Evolutionary conservation across 2,113 vertebrate species (phyloP).

Genomic region (Athene cunicularia): DNA sequence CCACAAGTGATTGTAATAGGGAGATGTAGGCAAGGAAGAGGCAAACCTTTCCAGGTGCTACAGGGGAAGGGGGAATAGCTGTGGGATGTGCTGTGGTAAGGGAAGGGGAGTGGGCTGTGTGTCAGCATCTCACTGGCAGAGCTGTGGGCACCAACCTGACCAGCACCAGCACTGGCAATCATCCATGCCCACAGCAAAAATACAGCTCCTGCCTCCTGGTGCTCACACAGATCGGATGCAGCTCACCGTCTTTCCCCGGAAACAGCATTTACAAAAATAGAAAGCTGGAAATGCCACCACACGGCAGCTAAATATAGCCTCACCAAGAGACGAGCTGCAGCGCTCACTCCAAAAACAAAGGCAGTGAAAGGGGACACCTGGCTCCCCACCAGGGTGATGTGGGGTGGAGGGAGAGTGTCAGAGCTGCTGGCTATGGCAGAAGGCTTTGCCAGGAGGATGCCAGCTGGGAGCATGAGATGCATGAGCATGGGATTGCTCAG

Average conservation of each 20-base stretch:
- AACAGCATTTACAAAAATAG: slow-evolving; percentile 44
- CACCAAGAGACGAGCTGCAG: not conserved
- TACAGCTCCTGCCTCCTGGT: not conserved
- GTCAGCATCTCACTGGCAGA: not conserved
- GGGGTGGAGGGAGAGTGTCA: not conserved
- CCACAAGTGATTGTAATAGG: not conserved
- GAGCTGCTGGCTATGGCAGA: not conserved
- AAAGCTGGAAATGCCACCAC: slow-evolving; percentile 53
- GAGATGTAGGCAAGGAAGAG: not conserved
- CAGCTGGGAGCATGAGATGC: not conserved
- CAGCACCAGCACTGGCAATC: not conserved
- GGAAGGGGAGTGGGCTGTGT: not conserved
- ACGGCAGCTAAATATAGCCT: slow-evolving; percentile 56
- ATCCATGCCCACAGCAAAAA: not conserved
- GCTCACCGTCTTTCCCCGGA: slow-evolving; percentile 12
- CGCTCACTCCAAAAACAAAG: not conserved
- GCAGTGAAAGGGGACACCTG: accelerated
- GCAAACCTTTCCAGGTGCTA: not conserved
- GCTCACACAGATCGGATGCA: not conserved
- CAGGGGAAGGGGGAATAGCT: not conserved
- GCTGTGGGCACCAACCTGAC: not conserved
- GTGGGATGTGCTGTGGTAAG: not conserved
- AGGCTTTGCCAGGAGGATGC: not conserved
- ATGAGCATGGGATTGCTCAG: not conserved
- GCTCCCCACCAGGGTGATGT: accelerated